Conservation (phyloP, 2,797 vertebrate genomes). For the Falco biarmicus region DNA sequence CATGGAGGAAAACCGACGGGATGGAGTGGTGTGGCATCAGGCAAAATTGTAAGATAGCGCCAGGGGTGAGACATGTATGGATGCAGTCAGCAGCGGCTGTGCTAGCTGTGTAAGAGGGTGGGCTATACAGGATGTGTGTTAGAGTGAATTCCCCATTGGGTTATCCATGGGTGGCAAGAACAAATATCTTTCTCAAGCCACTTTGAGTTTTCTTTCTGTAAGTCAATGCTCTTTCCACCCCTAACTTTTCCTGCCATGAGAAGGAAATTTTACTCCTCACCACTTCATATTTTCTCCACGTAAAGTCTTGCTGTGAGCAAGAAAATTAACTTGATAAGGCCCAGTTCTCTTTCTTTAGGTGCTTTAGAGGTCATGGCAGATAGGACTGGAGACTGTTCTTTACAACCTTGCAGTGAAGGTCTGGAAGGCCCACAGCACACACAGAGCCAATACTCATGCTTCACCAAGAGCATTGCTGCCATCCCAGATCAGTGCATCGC, state of each 20-base stretch:
- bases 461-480: background rate
- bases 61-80: background rate
- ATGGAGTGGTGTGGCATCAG: background rate
- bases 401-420: background rate
- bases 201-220: background rate
- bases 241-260: background rate
- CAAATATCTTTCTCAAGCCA: background rate
- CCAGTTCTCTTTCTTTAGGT: background rate
- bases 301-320: background rate
- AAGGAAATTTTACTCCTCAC: background rate
- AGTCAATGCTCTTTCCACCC: background rate
- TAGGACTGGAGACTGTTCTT: background rate
- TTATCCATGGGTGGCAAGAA: background rate
- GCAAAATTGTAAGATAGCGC: rapidly evolving
- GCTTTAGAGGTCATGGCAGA: background rate
- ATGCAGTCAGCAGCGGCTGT: background rate
- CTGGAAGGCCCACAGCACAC: background rate
- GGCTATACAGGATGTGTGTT: too few relatives aligned
- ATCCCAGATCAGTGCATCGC: background rate
- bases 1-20: rapidly evolving
- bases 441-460: background rate
- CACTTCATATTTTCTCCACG: background rate
- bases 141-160: background rate
- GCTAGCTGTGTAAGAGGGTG: background rate
- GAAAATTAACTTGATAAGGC: background rate